These are phyloP conservation scores for Baccha elongata DNA, from an alignment of 2,888 invertebrate genomes.

Conservation along the genomic window DNA sequence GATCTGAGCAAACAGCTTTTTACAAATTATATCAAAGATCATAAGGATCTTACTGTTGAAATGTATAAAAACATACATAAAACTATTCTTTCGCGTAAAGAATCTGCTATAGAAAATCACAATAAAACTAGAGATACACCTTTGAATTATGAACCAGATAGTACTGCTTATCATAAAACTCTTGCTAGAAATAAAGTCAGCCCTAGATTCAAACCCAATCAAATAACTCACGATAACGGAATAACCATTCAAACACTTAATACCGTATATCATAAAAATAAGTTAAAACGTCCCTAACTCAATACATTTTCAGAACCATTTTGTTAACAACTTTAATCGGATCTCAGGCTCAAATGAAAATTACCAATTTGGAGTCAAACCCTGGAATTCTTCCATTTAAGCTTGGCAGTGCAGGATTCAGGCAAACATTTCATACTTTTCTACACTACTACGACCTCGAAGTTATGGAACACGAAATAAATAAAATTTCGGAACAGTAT, in stretches of 20 bases:
- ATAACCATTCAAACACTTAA: slow-evolving; percentile 8
- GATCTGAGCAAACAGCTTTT: slow-evolving; percentile 32
- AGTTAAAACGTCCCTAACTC: slow-evolving; percentile 25
- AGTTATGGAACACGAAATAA: slow-evolving; percentile 8
- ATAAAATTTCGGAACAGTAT: slow-evolving; percentile 7
- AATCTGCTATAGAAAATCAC: slow-evolving; percentile 23
- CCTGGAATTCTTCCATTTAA: slow-evolving; percentile 15
- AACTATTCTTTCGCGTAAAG: slow-evolving; percentile 4
- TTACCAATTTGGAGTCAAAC: slow-evolving; percentile 7
- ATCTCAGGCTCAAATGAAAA: slow-evolving; percentile 10
- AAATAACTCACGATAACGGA: slow-evolving; percentile 22
- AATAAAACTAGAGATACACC: slow-evolving; percentile 39
- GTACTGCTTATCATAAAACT: slow-evolving; percentile 33
- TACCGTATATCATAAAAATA: slow-evolving; percentile 32
- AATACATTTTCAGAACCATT: slow-evolving; percentile 19
- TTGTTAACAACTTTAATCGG: background rate
- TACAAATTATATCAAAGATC: slow-evolving; percentile 44
- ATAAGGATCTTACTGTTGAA: slow-evolving; percentile 9
- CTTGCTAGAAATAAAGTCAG: slow-evolving; percentile 26
- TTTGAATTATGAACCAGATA: slow-evolving; percentile 13
- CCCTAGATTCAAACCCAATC: slow-evolving; percentile 23
- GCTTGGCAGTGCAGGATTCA: background rate
- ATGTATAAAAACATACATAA: slow-evolving; percentile 33
- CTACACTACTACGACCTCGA: slow-evolving; percentile 17
- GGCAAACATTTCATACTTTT: slow-evolving; percentile 16